phyloP scores from a whole-genome alignment of 2,113 vertebrate species.

The Myotis lucifugus region DNA sequence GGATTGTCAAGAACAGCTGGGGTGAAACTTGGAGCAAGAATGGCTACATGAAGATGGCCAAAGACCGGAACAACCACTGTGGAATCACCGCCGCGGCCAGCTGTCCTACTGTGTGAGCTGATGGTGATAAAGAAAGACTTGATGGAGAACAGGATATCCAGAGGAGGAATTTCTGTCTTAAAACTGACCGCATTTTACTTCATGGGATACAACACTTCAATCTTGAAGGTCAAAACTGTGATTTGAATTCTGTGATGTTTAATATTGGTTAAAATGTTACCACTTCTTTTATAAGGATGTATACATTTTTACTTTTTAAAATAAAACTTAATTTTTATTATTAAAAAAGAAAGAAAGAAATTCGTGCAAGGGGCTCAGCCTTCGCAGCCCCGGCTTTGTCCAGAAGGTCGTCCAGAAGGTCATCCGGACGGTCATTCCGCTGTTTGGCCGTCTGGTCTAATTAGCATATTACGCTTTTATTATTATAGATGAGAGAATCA shows the following conservation, averaged over 20 bases:
- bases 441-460: too few species aligned
- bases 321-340: neutral
- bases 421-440: too few species aligned
- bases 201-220: slow-evolving; percentile 40
- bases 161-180: slow-evolving; percentile 56
- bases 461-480: too few species aligned
- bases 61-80: slow-evolving; percentile 87
- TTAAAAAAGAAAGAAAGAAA: too few species aligned
- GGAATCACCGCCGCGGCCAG: slow-evolving; percentile 87
- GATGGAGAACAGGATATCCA: neutral
- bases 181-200: slow-evolving; percentile 56
- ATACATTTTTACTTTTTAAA: too few species aligned
- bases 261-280: slow-evolving; percentile 64
- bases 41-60: slow-evolving; percentile 88
- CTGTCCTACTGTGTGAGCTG: slow-evolving; percentile 84
- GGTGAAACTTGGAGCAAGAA: slow-evolving; percentile 84
- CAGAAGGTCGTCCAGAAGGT: too few species aligned
- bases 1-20: slow-evolving; percentile 97
- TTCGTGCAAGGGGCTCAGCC: too few species aligned
- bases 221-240: slow-evolving; percentile 67
- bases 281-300: neutral
- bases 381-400: too few species aligned
- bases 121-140: neutral
- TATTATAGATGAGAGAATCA: too few species aligned
- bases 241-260: slow-evolving; percentile 70